These are phyloP conservation scores for Glaucopsyche alexis DNA, from an alignment of 2,888 invertebrate genomes.

Conservation along the genomic window DNA sequence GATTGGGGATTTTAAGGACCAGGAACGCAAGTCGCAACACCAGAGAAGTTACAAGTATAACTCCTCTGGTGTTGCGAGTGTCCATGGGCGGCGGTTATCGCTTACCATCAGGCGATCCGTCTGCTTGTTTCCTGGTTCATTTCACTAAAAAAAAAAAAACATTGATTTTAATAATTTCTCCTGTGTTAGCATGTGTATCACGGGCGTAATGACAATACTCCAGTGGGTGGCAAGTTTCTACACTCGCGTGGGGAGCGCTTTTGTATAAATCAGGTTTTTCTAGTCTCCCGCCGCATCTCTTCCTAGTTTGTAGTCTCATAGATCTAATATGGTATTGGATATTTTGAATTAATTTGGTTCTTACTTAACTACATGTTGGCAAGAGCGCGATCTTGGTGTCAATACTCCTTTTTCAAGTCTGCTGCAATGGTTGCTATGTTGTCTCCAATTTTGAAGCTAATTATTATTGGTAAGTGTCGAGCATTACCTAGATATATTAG, in stretches of 20 bases:
- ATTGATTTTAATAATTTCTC: neutral
- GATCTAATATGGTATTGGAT: conserved; percentile 20
- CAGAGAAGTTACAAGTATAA: too few relatives aligned
- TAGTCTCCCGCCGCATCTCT: conserved; percentile 35
- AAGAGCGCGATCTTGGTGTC: neutral
- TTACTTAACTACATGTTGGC: neutral
- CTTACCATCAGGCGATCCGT: too few relatives aligned
- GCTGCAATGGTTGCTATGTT: neutral
- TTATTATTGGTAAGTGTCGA: neutral
- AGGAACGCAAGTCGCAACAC: too few relatives aligned
- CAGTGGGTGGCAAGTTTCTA: neutral
- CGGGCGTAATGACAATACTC: conserved; percentile 15
- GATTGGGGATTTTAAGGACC: too few relatives aligned
- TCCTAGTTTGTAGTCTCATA: conserved; percentile 16
- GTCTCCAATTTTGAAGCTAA: neutral
- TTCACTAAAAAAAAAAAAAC: too few relatives aligned
- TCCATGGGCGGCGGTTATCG: too few relatives aligned
- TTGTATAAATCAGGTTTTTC: conserved; percentile 37
- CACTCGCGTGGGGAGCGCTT: conserved; percentile 33
- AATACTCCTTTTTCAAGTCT: neutral
- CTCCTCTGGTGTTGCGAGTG: too few relatives aligned
- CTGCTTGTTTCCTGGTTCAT: too few relatives aligned
- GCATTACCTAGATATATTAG: neutral
- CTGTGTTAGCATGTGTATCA: neutral
- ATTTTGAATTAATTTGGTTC: neutral